Evolutionary conservation across 2,888 invertebrate species (phyloP).

Genomic region (Trisateles emortualis): DNA sequence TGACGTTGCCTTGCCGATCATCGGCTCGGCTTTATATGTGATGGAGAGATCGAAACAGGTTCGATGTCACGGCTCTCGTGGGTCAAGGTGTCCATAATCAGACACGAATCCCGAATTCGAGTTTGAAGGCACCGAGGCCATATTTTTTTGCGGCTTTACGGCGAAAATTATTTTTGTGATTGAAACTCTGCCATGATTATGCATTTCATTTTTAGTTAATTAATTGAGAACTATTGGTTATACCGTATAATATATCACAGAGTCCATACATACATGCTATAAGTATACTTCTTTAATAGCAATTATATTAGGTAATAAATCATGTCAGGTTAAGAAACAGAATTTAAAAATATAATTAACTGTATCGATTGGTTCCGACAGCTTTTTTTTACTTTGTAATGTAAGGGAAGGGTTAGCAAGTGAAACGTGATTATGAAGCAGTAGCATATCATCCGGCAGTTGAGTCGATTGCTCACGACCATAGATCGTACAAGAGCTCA

Average conservation of each 20-base stretch:
- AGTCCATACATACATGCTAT: no score
- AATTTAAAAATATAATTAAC: constrained; percentile 30
- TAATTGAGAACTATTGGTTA: not conserved
- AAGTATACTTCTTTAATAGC: no score
- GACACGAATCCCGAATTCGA: constrained; percentile 39
- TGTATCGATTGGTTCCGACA: constrained; percentile 43
- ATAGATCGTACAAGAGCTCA: not conserved
- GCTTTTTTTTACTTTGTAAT: constrained; percentile 37
- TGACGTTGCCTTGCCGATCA: constrained; percentile 43
- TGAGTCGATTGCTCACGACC: constrained; percentile 12
- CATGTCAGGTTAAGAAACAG: not conserved
- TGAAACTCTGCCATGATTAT: not conserved
- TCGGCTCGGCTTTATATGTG: constrained; percentile 49
- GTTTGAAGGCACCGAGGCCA: constrained; percentile 33
- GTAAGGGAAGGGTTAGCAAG: constrained; percentile 30
- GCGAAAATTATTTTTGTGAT: not conserved
- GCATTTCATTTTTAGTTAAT: not conserved
- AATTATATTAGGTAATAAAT: not conserved
- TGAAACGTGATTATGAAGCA: constrained; percentile 35
- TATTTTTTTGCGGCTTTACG: not conserved
- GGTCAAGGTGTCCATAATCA: constrained; percentile 60
- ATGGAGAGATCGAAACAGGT: constrained; percentile 64
- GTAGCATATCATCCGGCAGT: constrained; percentile 31
- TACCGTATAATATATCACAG: no score
- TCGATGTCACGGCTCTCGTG: constrained; percentile 66